Conservation (phyloP, 2,888 invertebrate genomes). For the Coremacera marginata region DNA sequence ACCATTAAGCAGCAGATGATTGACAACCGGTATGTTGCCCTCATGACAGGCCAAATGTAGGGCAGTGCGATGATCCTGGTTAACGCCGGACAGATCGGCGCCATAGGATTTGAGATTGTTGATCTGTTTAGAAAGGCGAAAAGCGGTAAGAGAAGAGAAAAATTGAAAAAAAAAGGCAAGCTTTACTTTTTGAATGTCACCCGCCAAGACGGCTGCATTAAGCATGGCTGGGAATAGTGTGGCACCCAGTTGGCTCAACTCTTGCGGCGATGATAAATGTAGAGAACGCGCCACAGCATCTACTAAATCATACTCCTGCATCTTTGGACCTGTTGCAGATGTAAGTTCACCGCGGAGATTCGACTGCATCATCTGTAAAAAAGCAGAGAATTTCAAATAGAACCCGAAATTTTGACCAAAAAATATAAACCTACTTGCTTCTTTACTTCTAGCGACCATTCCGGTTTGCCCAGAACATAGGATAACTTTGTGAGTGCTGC, state of each 20-base stretch:
- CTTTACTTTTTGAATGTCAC: constrained; percentile 72
- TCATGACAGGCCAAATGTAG: constrained; percentile 84
- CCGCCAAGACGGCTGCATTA: constrained; percentile 74
- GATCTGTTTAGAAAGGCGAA: constrained; percentile 50
- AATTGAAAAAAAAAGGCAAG: constrained; percentile 48
- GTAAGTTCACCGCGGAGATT: constrained; percentile 88
- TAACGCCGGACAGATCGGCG: constrained; percentile 79
- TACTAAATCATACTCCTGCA: constrained; percentile 72
- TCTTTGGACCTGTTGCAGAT: constrained; percentile 57
- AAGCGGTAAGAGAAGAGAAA: neutral
- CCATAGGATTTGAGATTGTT: constrained; percentile 72
- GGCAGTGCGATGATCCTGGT: constrained; percentile 82
- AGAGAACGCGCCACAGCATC: constrained; percentile 74
- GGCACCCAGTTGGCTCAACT: constrained; percentile 72
- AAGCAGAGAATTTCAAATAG: neutral
- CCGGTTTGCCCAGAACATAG: constrained; percentile 86
- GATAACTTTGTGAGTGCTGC: constrained; percentile 92
- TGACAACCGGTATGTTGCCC: constrained; percentile 78
- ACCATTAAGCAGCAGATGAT: constrained; percentile 81
- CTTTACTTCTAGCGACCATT: constrained; percentile 76
- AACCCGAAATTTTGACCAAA: neutral
- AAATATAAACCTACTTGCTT: constrained; percentile 70
- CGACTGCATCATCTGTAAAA: constrained; percentile 78
- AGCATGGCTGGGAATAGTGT: constrained; percentile 79
- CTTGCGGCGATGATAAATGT: constrained; percentile 72